Evolutionary conservation across 1,140 invertebrate genomes (phyloP).

Genomic region (Lasioglossum albipes): DNA sequence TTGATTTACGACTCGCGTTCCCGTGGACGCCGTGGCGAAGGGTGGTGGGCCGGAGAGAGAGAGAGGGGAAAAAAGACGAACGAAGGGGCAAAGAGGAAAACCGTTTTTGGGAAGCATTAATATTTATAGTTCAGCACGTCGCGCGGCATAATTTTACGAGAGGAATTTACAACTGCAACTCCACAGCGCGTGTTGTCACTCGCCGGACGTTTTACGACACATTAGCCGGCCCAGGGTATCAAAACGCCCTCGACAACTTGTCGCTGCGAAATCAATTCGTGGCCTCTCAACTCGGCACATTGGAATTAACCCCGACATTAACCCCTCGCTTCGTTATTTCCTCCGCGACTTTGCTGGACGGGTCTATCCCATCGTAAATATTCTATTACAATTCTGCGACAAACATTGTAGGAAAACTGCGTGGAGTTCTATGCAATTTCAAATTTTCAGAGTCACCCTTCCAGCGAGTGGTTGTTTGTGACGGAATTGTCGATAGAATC

Average conservation of each 20-base stretch:
- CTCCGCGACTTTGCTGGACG: too few relatives aligned
- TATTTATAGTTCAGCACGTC: slow-evolving; percentile 69
- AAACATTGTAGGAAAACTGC: too few relatives aligned
- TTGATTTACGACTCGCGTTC: slow-evolving; percentile 66
- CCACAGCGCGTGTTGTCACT: slow-evolving; percentile 41
- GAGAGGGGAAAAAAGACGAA: slow-evolving; percentile 14
- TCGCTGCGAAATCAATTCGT: slow-evolving; percentile 1
- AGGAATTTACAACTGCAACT: slow-evolving; percentile 60
- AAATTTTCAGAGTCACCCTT: too few relatives aligned
- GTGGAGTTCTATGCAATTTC: too few relatives aligned
- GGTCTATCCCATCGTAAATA: too few relatives aligned
- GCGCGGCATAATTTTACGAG: slow-evolving; percentile 64
- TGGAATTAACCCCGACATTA: neutral
- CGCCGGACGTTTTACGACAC: slow-evolving; percentile 45
- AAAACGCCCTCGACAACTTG: slow-evolving; percentile 27
- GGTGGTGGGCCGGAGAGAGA: neutral
- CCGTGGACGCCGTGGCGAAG: slow-evolving; percentile 11
- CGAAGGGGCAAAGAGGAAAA: slow-evolving; percentile 57
- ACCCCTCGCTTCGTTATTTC: too few relatives aligned
- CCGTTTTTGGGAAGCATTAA: slow-evolving; percentile 70
- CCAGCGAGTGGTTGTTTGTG: too few relatives aligned
- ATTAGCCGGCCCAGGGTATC: slow-evolving; percentile 47
- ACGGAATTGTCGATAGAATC: too few relatives aligned
- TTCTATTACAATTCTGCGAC: too few relatives aligned
- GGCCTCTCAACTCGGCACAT: neutral